Conservation (phyloP, 2,888 invertebrate species). For the Megaustenia siamemsis region DNA sequence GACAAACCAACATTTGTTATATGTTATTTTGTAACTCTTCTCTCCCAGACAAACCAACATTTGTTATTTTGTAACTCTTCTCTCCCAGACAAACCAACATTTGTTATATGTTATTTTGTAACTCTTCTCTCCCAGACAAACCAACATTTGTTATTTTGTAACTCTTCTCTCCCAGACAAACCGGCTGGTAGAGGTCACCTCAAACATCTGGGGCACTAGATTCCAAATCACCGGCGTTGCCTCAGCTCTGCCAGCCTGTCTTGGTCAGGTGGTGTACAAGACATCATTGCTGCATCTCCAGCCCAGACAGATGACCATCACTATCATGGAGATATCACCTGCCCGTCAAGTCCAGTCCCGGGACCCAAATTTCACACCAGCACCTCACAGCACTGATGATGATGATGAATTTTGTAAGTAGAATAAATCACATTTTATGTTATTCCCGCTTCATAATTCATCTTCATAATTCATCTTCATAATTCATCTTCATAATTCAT, state of each 20-base stretch:
- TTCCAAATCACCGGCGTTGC: slow-evolving; percentile 97
- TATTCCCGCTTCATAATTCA: no score
- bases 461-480: no score
- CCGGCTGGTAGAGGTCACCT: slow-evolving; percentile 92
- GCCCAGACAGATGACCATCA: slow-evolving; percentile 98
- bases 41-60: no score
- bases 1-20: no score
- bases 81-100: no score
- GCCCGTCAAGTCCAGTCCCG: slow-evolving; percentile 65
- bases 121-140: no score
- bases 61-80: no score
- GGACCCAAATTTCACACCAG: slow-evolving; percentile 92
- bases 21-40: no score
- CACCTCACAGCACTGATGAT: slow-evolving; percentile 90
- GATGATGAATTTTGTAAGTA: slow-evolving; percentile 81
- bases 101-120: no score
- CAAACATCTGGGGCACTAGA: slow-evolving; percentile 99
- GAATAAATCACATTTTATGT: background rate
- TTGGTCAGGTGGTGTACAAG: slow-evolving; percentile 95
- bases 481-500: no score
- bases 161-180: slow-evolving; percentile 66
- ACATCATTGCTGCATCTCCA: slow-evolving; percentile 97
- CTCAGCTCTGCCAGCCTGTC: slow-evolving; percentile 91
- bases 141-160: no score
- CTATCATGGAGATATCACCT: slow-evolving; percentile 88